A percentile compares a stretch with the other conserved stretches of the same genome.
phyloP scores from a whole-genome alignment of 2,888 invertebrate species.

The Mantis religiosa region DNA sequence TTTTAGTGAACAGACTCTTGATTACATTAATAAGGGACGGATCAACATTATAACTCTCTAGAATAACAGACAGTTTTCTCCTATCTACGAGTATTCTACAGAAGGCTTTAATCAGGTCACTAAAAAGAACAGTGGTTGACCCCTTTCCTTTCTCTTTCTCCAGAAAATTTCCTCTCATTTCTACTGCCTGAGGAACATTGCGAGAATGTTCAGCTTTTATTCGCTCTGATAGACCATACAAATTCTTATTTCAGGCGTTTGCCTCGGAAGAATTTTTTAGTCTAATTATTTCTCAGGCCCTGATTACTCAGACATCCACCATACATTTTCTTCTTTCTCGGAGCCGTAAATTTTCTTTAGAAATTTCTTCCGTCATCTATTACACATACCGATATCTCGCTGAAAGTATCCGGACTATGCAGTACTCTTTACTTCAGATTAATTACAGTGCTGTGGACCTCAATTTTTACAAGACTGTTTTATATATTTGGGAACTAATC shows the following conservation, averaged over 20 bases:
- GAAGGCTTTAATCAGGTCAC: no score
- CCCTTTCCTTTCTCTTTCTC: no score
- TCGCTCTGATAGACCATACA: background rate
- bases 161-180: no score
- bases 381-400: background rate
- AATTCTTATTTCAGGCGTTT: background rate
- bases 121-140: no score
- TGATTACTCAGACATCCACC: background rate
- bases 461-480: background rate
- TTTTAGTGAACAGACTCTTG: no score
- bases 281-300: background rate
- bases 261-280: background rate
- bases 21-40: no score
- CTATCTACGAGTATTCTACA: no score
- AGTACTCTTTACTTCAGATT: background rate
- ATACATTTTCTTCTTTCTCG: background rate
- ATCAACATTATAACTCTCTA: no score
- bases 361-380: background rate
- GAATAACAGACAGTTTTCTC: no score
- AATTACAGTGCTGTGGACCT: background rate
- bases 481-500: background rate
- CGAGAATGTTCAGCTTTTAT: no score
- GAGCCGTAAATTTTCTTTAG: background rate
- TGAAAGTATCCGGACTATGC: background rate
- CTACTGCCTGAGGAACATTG: no score